phyloP scores from a whole-genome alignment of 2,888 invertebrate species.

The Eupithecia insigniata region DNA sequence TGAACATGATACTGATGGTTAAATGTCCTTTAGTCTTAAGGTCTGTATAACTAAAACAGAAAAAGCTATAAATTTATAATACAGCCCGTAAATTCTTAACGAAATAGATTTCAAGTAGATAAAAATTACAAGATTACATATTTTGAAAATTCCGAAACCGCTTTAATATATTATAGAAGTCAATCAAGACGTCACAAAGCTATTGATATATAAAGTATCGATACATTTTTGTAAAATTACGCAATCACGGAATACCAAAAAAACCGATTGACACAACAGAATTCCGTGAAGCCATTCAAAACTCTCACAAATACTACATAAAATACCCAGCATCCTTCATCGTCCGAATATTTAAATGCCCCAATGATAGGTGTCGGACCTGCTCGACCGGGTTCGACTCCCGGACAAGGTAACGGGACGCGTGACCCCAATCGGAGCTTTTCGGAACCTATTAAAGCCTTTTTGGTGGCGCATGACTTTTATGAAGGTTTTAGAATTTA shows the following conservation, averaged over 20 bases:
- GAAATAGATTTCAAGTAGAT: not conserved
- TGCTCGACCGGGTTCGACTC: slow-evolving; percentile 53
- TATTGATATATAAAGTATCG: not conserved
- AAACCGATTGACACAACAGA: not conserved
- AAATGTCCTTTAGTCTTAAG: not conserved
- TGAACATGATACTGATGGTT: not conserved
- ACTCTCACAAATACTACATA: slow-evolving; percentile 20
- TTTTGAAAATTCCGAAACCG: not conserved
- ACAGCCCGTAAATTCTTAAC: too few relatives aligned
- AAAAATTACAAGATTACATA: not conserved
- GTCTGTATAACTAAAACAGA: not conserved
- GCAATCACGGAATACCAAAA: not conserved
- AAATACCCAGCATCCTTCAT: slow-evolving; percentile 30
- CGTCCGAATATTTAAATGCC: slow-evolving; percentile 33
- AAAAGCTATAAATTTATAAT: not conserved
- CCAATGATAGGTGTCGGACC: slow-evolving; percentile 31
- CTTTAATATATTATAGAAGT: not conserved
- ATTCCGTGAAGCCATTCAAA: slow-evolving; percentile 14
- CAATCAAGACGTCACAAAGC: not conserved
- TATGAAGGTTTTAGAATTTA: slow-evolving; percentile 28
- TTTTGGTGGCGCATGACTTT: slow-evolving; percentile 36
- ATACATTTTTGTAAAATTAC: not conserved
- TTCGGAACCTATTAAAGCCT: slow-evolving; percentile 53
- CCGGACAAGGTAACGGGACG: slow-evolving; percentile 55
- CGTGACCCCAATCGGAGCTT: slow-evolving; percentile 59